phyloP scores from a whole-genome alignment of 2,888 invertebrate species.

The Metacarcinus magister region DNA sequence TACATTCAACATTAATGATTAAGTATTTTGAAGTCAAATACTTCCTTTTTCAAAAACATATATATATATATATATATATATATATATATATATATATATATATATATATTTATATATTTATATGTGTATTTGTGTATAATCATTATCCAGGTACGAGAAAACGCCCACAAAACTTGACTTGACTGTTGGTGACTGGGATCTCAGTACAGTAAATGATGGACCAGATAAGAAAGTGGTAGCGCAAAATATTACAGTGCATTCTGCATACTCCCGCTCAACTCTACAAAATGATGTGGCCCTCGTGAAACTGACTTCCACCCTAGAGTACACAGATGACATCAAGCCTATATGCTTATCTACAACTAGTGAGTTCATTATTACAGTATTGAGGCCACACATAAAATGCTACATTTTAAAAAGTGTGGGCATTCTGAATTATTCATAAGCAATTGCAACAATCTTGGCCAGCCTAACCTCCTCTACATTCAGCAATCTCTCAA shows the following conservation, averaged over 20 bases:
- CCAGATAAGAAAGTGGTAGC: background rate
- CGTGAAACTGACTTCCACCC: conserved; percentile 53
- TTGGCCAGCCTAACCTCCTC: too few species aligned
- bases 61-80: too few species aligned
- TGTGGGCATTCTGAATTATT: background rate
- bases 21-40: too few species aligned
- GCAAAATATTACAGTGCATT: conserved; percentile 68
- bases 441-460: too few species aligned
- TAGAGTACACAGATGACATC: conserved; percentile 69
- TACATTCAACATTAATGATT: background rate
- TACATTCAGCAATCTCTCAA: too few species aligned
- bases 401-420: background rate
- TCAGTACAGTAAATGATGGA: conserved; percentile 57
- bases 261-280: conserved; percentile 72
- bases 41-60: background rate
- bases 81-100: background rate
- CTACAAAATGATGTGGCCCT: conserved; percentile 81
- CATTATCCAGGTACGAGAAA: conserved; percentile 54
- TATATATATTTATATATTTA: background rate
- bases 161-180: background rate
- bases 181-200: conserved; percentile 74
- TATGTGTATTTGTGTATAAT: background rate
- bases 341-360: conserved; percentile 75
- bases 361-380: conserved; percentile 10
- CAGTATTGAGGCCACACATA: background rate